A percentile compares a stretch with the other conserved stretches of the same genome.
phyloP scores from a whole-genome alignment of 2,888 invertebrate species.

The Leistus spinibarbis region DNA sequence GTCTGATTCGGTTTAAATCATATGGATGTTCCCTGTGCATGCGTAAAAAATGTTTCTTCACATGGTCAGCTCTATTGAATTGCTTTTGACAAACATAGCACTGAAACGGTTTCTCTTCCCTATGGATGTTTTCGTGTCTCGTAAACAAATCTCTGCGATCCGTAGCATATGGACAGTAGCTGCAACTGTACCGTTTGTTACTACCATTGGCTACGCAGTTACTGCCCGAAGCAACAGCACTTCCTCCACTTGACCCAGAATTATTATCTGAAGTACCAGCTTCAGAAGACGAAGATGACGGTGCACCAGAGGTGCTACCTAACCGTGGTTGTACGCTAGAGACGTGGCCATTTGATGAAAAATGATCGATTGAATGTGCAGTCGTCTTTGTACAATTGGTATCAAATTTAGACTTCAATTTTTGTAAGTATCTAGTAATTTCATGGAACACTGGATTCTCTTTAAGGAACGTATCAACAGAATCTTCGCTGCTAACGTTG shows the following conservation, averaged over 20 bases:
- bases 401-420: slow-evolving; percentile 69
- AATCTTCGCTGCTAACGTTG: slow-evolving; percentile 68
- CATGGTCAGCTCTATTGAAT: slow-evolving; percentile 92
- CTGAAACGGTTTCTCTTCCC: slow-evolving; percentile 92
- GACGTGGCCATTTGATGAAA: slow-evolving; percentile 27
- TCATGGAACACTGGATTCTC: slow-evolving; percentile 78
- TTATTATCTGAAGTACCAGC: slow-evolving; percentile 42
- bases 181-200: slow-evolving; percentile 80
- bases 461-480: slow-evolving; percentile 67
- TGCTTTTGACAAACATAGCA: slow-evolving; percentile 92
- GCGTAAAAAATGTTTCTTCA: slow-evolving; percentile 90
- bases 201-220: slow-evolving; percentile 21
- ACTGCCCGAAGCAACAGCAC: slow-evolving; percentile 3
- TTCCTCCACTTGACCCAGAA: slow-evolving; percentile 18
- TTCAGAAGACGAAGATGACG: slow-evolving; percentile 45
- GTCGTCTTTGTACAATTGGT: slow-evolving; percentile 52
- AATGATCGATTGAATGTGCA: slow-evolving; percentile 42
- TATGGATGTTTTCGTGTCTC: slow-evolving; percentile 90
- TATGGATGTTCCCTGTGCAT: slow-evolving; percentile 92
- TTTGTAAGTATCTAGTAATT: slow-evolving; percentile 72
- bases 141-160: slow-evolving; percentile 90
- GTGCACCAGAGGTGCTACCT: slow-evolving; percentile 23
- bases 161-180: slow-evolving; percentile 88
- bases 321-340: slow-evolving; percentile 28
- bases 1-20: slow-evolving; percentile 80